Evolutionary conservation across 2,888 invertebrate genomes (phyloP).

Genomic region (Leptopterna dolabrata): DNA sequence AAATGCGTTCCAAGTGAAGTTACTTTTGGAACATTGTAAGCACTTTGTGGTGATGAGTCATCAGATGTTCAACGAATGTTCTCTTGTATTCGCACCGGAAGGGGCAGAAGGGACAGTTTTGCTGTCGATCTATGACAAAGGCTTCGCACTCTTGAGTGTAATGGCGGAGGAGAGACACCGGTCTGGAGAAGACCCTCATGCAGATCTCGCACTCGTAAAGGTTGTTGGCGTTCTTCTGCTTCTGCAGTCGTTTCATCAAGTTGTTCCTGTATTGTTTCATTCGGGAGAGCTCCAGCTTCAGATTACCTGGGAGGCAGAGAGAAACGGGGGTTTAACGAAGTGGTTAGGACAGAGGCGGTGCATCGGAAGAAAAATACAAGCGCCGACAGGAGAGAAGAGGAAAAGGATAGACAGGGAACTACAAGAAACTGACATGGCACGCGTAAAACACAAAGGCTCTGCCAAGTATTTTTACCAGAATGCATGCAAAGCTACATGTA

Average conservation of each 20-base stretch:
- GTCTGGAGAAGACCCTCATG: not conserved
- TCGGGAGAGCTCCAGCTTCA: not conserved
- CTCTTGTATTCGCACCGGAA: conserved; percentile 46
- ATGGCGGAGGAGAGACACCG: conserved; percentile 19
- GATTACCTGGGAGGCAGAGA: not conserved
- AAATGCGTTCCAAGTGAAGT: not conserved
- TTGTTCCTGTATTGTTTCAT: conserved; percentile 5
- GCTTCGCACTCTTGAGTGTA: conserved; percentile 24
- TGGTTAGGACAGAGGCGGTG: not conserved
- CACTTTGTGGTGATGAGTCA: not conserved
- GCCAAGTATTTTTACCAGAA: not conserved
- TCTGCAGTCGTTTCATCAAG: not conserved
- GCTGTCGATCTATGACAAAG: not conserved
- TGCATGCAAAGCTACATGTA: not conserved
- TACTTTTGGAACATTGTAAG: not conserved
- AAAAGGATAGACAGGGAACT: not conserved
- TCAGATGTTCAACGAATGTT: conserved; percentile 55
- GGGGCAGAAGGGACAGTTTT: conserved; percentile 57
- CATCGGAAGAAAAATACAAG: too few relatives aligned
- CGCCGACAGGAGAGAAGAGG: not conserved
- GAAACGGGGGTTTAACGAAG: too few relatives aligned
- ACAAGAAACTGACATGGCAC: not conserved
- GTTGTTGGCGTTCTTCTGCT: not conserved
- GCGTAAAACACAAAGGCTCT: not conserved
- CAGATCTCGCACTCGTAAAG: conserved; percentile 22